Evolutionary conservation across 2,797 vertebrate genomes (phyloP), one percentile per base, ranked within the genome.

Genomic region (Garrulus glandarius): DNA sequence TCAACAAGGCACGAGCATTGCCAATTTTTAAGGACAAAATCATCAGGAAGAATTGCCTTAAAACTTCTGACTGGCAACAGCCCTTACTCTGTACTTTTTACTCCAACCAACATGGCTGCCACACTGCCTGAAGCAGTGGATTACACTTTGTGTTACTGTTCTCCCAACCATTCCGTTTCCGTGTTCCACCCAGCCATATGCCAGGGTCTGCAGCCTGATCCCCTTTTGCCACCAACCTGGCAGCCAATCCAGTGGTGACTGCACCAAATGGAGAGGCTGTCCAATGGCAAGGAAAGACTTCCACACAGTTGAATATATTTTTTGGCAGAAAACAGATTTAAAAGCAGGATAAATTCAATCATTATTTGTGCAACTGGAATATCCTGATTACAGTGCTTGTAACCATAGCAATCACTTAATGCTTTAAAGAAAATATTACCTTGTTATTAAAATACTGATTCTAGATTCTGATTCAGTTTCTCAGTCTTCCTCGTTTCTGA

Each of bases 301-400:
- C 71, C 72, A 89, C 17, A 1, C 32, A 34, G 61, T 53, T 90
- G 64, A 78, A 60, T 78, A 90, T 39, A 88, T 59, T 86, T 56
- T 81, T 76, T 76, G 79, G 79, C 84, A 92, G 39, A 81, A 94
- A 85, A 85, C 0, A 69, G 41, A 78, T 76, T 74, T 61, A 88
- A 94, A 94, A 72, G 47, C 47, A 78, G 9, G 29, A 72, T 83
- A 85, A 77, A 87, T 93, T 88, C 94, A 89, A 87, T 80, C 78
- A 75, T 92, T 97, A 96, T 98, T 98, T 97, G 94, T 98, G 97
- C 96, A 96, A 95, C 91, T 91, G 87, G 98, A 98, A 97, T 97
- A 96, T 88, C 92, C 61, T 95, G 64, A 87, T 90, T 93, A 92
- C 76, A 72, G n/a, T 56, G 34, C 53, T 87, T 72, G 84, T 89